These are phyloP conservation scores for Acipenser ruthenus DNA, from an alignment of 2,797 vertebrate genomes.

Conservation along the genomic window DNA sequence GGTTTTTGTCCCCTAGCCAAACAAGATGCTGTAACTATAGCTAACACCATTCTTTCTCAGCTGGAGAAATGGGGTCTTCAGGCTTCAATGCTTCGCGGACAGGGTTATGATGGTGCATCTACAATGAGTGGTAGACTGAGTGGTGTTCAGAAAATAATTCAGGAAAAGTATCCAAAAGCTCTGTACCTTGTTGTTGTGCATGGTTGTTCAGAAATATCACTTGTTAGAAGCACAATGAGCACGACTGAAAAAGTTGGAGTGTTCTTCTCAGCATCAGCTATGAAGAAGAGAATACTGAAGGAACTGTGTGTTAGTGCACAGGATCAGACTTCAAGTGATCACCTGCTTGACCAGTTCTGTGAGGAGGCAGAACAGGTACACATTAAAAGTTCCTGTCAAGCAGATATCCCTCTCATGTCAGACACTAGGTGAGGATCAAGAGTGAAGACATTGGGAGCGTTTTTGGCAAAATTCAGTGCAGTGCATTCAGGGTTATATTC, in stretches of 20 bases:
- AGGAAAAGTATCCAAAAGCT: background rate
- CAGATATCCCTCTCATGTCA: conserved; percentile 4
- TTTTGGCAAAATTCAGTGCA: conserved; percentile 6
- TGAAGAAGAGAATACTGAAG: conserved; percentile 8
- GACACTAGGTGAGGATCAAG: conserved; percentile 10
- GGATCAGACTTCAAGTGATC: no score
- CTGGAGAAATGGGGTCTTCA: background rate
- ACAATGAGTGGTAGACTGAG: conserved; percentile 2
- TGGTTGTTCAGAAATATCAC: background rate
- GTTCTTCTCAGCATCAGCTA: background rate
- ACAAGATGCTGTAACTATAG: conserved; percentile 10
- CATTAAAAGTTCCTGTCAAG: background rate
- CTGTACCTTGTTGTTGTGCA: background rate
- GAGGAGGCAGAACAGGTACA: no score
- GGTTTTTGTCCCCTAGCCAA: conserved; percentile 14
- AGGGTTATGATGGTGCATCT: conserved; percentile 15
- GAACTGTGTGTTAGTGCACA: background rate
- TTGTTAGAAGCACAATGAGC: background rate
- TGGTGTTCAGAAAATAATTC: background rate
- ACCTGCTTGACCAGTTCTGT: no score
- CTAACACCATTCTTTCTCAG: conserved; percentile 16
- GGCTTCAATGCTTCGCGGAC: background rate
- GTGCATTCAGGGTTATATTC: conserved; percentile 5
- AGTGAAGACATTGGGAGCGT: conserved; percentile 12
- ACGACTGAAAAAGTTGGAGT: background rate